Evolutionary conservation across 2,113 vertebrate genomes (phyloP).

Genomic region (Proteles cristata): DNA sequence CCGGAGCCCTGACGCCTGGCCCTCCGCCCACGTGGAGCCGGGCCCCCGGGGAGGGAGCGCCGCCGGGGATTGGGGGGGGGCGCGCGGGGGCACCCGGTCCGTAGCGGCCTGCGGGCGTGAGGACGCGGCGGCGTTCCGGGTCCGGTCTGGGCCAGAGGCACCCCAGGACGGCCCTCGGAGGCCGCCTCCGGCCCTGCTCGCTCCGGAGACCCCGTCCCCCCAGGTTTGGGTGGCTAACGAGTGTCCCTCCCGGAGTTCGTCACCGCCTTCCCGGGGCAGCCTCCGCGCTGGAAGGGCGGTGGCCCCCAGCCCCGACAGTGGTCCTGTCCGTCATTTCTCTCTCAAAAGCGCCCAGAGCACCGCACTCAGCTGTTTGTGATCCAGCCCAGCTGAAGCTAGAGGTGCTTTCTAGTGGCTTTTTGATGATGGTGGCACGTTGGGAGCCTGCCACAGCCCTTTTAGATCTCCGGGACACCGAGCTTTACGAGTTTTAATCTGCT

Average conservation of each 20-base stretch:
- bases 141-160: neutral
- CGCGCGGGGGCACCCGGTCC: too few species aligned
- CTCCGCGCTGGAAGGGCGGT: neutral
- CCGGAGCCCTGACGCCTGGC: neutral
- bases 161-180: neutral
- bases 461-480: neutral
- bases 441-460: neutral
- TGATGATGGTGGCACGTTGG: neutral
- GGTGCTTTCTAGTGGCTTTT: neutral
- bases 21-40: neutral
- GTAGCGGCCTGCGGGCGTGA: neutral
- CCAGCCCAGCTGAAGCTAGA: neutral
- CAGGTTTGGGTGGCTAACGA: too few species aligned
- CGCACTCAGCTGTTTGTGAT: neutral
- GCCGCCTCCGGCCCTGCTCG: neutral
- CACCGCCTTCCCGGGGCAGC: neutral
- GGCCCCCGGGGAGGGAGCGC: neutral
- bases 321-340: neutral
- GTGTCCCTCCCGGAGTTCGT: neutral
- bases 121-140: neutral
- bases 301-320: neutral
- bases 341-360: neutral
- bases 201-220: too few species aligned
- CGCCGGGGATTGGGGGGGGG: neutral
- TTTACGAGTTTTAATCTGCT: conserved; percentile 19